Evolutionary conservation across 2,888 invertebrate species (phyloP).

Genomic region (Drosophila hawaiiensis): DNA sequence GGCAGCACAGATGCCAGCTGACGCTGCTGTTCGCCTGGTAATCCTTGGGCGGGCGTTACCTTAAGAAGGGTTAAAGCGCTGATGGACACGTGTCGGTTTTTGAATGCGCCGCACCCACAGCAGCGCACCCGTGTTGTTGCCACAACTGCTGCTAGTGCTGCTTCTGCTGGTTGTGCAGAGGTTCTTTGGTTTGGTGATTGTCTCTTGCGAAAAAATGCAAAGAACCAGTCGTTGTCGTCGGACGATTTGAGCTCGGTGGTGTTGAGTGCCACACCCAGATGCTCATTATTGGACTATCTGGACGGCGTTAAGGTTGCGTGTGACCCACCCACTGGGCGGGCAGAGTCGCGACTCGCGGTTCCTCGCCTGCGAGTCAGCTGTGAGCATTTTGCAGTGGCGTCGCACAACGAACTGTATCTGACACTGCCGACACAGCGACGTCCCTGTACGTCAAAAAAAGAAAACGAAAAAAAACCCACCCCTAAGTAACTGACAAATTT

Average conservation of each 20-base stretch:
- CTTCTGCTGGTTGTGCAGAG: constrained; percentile 40
- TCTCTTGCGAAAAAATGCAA: constrained; percentile 69
- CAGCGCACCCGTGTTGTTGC: constrained; percentile 26
- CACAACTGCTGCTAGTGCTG: constrained; percentile 27
- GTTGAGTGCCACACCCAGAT: constrained; percentile 55
- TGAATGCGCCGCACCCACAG: constrained; percentile 55
- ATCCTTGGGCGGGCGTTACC: constrained; percentile 86
- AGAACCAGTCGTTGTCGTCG: constrained; percentile 61
- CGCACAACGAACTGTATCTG: neutral
- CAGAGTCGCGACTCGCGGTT: constrained; percentile 43
- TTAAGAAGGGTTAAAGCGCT: constrained; percentile 85
- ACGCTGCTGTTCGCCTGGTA: constrained; percentile 80
- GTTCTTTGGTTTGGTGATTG: constrained; percentile 20
- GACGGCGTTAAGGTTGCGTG: constrained; percentile 38
- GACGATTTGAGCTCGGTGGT: constrained; percentile 45
- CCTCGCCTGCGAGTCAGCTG: constrained; percentile 46
- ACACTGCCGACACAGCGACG: constrained; percentile 15
- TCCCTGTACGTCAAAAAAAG: constrained; percentile 17
- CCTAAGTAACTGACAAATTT: constrained; percentile 49
- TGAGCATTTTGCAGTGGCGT: constrained; percentile 57
- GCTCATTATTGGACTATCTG: constrained; percentile 63
- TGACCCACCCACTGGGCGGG: constrained; percentile 76
- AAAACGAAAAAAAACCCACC: constrained; percentile 60
- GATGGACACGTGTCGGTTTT: constrained; percentile 85
- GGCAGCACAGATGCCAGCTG: constrained; percentile 3